Conservation (phyloP, 2,797 vertebrate genomes). For the Manis crassicaudata region DNA sequence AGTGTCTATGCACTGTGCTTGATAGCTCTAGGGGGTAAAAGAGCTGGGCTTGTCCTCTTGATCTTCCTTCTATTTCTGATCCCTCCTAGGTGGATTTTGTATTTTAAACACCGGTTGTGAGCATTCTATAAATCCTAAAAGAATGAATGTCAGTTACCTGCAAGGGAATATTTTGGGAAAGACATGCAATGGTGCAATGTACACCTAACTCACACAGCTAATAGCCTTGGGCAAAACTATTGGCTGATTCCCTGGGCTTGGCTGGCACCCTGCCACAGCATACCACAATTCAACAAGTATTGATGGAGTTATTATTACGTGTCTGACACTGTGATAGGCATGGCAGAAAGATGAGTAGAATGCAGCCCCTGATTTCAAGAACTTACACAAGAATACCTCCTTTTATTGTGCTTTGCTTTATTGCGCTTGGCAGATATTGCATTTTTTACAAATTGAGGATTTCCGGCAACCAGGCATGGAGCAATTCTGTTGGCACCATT, state of each 20-base stretch:
- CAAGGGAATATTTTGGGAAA: background rate
- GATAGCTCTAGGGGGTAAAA: conserved; percentile 1
- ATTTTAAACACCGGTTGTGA: conserved; percentile 5
- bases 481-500: no score
- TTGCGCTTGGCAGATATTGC: no score
- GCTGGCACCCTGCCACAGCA: background rate
- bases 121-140: conserved; percentile 7
- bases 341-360: background rate
- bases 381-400: background rate
- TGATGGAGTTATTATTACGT: background rate
- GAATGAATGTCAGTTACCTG: background rate
- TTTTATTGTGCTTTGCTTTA: no score
- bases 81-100: background rate
- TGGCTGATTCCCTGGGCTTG: background rate
- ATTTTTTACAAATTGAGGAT: no score
- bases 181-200: background rate
- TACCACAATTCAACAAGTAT: background rate
- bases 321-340: background rate
- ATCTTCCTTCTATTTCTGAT: conserved; percentile 25
- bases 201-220: background rate
- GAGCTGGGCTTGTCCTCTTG: background rate
- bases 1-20: background rate
- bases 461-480: no score
- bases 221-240: background rate
- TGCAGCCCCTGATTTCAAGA: background rate